A percentile compares a stretch with the other conserved stretches of the same genome.
These are phyloP conservation scores for Tiliqua scincoides DNA, from an alignment of 2,113 vertebrate species.

Conservation along the genomic window DNA sequence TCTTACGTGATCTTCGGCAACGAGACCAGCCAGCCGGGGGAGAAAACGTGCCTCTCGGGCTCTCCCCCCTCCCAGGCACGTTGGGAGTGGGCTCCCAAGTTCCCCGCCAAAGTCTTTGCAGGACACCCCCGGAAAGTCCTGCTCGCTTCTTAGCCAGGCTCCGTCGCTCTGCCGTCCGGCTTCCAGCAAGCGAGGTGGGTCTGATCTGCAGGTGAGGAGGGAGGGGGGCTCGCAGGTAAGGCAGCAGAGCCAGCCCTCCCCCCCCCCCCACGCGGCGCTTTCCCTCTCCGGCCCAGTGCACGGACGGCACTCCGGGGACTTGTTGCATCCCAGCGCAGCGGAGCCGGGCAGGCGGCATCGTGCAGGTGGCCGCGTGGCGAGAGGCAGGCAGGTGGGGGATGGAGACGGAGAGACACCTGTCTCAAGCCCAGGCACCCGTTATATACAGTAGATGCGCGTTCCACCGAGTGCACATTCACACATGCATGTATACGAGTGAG, in stretches of 20 bases:
- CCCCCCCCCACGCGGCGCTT: constrained; percentile 29
- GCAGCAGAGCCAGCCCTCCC: constrained; percentile 50
- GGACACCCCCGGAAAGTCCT: constrained; percentile 29
- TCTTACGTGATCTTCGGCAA: constrained; percentile 88
- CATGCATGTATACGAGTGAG: neutral
- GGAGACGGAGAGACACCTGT: constrained; percentile 1
- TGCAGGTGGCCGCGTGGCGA: constrained; percentile 47
- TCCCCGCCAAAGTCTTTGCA: constrained; percentile 72
- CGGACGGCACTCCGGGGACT: constrained; percentile 83
- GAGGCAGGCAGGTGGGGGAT: constrained; percentile 9
- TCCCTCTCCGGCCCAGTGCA: constrained; percentile 54
- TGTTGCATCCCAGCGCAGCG: constrained; percentile 84
- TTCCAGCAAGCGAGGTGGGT: constrained; percentile 36
- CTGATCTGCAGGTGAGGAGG: too few relatives aligned
- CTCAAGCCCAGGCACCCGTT: too few relatives aligned
- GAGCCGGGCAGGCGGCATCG: constrained; percentile 64
- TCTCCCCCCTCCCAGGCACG: constrained; percentile 35
- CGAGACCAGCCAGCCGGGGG: constrained; percentile 52
- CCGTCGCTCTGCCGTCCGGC: constrained; percentile 53
- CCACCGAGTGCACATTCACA: neutral
- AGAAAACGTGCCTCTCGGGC: constrained; percentile 64
- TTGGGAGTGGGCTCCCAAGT: constrained; percentile 71
- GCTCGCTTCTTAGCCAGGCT: constrained; percentile 55
- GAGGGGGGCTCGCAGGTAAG: constrained; percentile 80
- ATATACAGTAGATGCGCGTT: neutral